Conservation (phyloP, 1,140 invertebrate genomes). For the Apis laboriosa region DNA sequence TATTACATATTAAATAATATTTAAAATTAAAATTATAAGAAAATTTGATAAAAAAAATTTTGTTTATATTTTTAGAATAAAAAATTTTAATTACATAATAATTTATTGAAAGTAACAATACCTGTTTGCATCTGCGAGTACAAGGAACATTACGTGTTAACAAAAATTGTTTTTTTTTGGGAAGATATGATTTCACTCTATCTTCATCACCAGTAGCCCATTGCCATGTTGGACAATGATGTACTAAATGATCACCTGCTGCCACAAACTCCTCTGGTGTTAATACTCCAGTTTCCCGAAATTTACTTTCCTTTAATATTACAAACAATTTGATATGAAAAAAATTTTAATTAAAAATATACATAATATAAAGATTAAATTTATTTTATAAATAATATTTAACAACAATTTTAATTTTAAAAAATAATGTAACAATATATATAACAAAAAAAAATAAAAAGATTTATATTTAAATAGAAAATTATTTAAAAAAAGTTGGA, state of each 20-base stretch:
- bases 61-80: not conserved
- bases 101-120: slow-evolving; percentile 69
- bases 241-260: slow-evolving; percentile 98
- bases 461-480: not conserved
- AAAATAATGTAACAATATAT: not conserved
- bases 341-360: not conserved
- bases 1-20: not conserved
- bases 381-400: too few species aligned
- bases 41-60: not conserved
- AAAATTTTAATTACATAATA: slow-evolving; percentile 30
- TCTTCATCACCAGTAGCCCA: slow-evolving; percentile 96
- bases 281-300: slow-evolving; percentile 98
- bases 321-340: not conserved
- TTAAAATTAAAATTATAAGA: not conserved
- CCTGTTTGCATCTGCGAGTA: slow-evolving; percentile 95
- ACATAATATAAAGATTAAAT: not conserved
- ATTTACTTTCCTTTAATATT: slow-evolving; percentile 94
- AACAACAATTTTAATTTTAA: too few species aligned
- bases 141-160: slow-evolving; percentile 98
- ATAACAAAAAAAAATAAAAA: not conserved
- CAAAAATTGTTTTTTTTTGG: slow-evolving; percentile 98
- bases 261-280: slow-evolving; percentile 98
- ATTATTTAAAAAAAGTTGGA: not conserved
- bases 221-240: slow-evolving; percentile 99
- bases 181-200: slow-evolving; percentile 93